Evolutionary conservation across 2,113 vertebrate species (phyloP), one percentile per base, ranked within the genome.

Genomic region (Callipepla squamata): DNA sequence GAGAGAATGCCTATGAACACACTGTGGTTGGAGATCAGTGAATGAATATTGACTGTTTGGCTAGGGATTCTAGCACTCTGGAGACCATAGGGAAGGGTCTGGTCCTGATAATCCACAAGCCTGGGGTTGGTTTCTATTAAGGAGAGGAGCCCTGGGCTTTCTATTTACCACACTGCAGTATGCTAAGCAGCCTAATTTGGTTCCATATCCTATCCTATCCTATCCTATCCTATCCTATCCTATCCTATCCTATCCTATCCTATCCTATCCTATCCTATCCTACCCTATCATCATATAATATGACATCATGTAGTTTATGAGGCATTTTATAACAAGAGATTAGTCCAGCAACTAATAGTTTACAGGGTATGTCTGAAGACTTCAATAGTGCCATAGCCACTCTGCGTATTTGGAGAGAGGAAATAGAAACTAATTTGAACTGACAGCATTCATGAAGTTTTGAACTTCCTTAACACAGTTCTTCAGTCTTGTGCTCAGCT

Each of bases 211-310:
- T 22, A 40, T 40, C 40, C 40, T 40, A 40, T 40, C 40, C 40
- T 40, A 40, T 40, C 40, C 40, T 40, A 40, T 40, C 40, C 40
- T 40, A 40, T 40, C 73, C 21, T 48, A 30, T 4, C 1, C 0
- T 22, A 15, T 65, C 23, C 26, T 32, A n/a, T 23, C 58, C 21
- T 22, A 23, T 36, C 57, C 51, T 30, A 30, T 53, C 26, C 26
- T 55, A 17, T 55, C 16, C 53, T 18, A 55, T 55, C 30, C 30
- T 32, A 32, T 57, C 30, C 30, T 57, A 11, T 57, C 17, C 28
- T 32, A 58, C 19, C 19, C 16, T 58, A n/a, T n/a, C 6, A 17
- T 3, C 1, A 0, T 25, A 19, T 59, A 30, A 40, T 30, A 55
- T 25, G 5, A 4, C 18, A 53, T 38, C 25, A 59, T 30, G 67